Conservation (phyloP, 1,140 invertebrate genomes). For the Ostrea denselamellosa region DNA sequence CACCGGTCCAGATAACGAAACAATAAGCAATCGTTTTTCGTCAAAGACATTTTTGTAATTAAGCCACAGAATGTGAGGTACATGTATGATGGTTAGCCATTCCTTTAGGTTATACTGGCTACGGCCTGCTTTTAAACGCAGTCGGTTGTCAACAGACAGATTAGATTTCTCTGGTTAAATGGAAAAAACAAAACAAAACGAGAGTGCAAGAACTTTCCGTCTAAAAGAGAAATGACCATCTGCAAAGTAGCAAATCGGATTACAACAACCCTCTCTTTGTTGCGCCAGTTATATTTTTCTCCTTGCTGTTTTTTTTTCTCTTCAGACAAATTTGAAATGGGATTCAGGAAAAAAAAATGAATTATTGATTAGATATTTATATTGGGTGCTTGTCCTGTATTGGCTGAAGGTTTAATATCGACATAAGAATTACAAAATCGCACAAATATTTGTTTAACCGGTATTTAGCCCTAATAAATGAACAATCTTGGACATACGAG, state of each 20-base stretch:
- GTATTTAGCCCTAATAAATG: constrained; percentile 5
- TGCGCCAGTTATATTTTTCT: constrained; percentile 3
- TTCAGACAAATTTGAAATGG: neutral
- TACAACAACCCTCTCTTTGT: neutral
- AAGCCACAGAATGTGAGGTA: neutral
- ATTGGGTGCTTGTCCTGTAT: neutral
- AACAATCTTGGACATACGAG: constrained; percentile 14
- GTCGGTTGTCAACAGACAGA: neutral
- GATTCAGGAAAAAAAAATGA: neutral
- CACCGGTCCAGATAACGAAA: neutral
- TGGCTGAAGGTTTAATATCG: constrained; percentile 11
- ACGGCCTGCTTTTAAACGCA: neutral
- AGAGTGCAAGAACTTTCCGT: neutral
- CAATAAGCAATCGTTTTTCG: neutral
- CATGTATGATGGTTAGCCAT: neutral
- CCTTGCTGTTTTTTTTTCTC: neutral
- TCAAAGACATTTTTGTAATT: neutral
- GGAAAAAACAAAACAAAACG: neutral
- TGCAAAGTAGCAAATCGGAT: neutral
- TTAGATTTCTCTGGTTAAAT: neutral
- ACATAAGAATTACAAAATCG: constrained; percentile 36
- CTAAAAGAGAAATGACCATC: neutral
- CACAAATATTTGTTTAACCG: constrained; percentile 1
- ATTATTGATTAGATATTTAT: constrained; percentile 35
- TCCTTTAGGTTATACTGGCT: neutral